Base-by-base conservation (phyloP, 2,113 vertebrate species). In the Chascanopsetta lugubris region DNA sequence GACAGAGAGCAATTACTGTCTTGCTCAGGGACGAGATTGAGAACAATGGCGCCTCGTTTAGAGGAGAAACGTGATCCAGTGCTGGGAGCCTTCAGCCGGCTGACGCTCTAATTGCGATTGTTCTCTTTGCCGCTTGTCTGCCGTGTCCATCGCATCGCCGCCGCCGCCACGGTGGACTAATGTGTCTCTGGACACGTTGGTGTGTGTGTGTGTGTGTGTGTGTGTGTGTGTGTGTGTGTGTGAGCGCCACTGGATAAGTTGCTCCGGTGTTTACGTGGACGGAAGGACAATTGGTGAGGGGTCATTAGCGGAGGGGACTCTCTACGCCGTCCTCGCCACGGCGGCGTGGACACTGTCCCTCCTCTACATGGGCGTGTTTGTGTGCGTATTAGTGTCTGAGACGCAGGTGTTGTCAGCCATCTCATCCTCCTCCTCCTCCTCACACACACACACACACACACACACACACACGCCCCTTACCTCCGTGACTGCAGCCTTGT, bases 41-140 rank as follows among this genome's bases (percentile, higher is more conserved):
- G 81, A 83, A 90, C 89, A 91, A 90, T 89, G 77, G 77, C 18
- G 66, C 62, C 84, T 87, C 86, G 69, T 87, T 89, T 89, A 86
- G 60, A 79, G 79, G 75, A 66, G 85, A 78, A 91, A 89, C 63
- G 75, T 86, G 90, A 89, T 81, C 82, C 86, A 71, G 65, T 17
- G 68, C 74, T 63, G 71, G 67, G 69, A 86, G 80, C 62, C 50
- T 83, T 65, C 38, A 77, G 67, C 67, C 6, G 61, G 51, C 75
- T 53, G 75, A 82, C 75, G 75, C 79, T 81, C 53, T 24, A 78
- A 77, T 49, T 76, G 78, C 46, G 53, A 84, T 77, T 78, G 72
- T 85, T 82, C 59, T 24, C 32, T 83, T 83, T 79, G 56, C 45
- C 47, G 58, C 34, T 27, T 62, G 42, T 68, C 78, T 71, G 43